A percentile compares a stretch with the other conserved stretches of the same genome.
Evolutionary conservation across 2,113 vertebrate genomes (phyloP).

Genomic region (Callospermophilus lateralis): DNA sequence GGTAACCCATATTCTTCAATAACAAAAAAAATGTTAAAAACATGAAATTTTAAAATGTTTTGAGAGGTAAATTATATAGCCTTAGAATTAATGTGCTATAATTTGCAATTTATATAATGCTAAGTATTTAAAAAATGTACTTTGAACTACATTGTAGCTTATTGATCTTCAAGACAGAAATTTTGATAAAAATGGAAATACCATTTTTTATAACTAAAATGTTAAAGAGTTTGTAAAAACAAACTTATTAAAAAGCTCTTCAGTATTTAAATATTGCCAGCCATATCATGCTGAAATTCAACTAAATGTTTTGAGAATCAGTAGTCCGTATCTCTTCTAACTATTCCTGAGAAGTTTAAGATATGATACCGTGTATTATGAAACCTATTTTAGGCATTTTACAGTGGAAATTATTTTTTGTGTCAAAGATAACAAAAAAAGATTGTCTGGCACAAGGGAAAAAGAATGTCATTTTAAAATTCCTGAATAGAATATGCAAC

Average conservation of each 20-base stretch:
- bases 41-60: constrained; percentile 63
- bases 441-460: background rate
- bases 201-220: constrained; percentile 64
- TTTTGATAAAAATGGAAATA: constrained; percentile 7
- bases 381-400: background rate
- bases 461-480: background rate
- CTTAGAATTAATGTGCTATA: constrained; percentile 1
- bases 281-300: background rate
- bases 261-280: background rate
- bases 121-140: constrained; percentile 58
- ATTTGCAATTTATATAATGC: constrained; percentile 53
- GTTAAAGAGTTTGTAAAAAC: constrained; percentile 50
- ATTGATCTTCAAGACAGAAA: background rate
- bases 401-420: constrained; percentile 17
- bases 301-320: background rate
- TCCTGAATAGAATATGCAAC: background rate
- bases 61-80: background rate
- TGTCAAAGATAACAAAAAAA: background rate
- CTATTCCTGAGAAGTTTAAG: background rate
- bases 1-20: constrained; percentile 32
- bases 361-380: background rate
- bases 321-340: background rate
- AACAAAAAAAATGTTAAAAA: constrained; percentile 61
- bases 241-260: background rate
- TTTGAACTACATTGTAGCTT: constrained; percentile 46